phyloP scores from a whole-genome alignment of 1,140 invertebrate species.

The Ruditapes philippinarum region DNA sequence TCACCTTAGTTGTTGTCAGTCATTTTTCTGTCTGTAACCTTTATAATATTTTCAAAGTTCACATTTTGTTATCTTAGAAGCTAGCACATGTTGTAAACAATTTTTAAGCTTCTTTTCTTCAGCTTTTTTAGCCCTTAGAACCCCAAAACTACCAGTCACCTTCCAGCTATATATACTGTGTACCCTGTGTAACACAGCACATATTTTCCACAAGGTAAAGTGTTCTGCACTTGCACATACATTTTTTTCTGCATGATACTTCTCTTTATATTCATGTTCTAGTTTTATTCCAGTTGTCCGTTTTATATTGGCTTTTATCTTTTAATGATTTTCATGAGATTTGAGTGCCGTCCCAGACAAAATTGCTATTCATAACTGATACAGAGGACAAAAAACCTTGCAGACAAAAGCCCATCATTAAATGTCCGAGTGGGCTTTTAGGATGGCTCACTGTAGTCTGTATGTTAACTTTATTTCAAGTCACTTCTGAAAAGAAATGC shows the following conservation, averaged over 20 bases:
- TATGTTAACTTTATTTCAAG: too few relatives aligned
- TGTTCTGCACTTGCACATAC: neutral
- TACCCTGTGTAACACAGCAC: neutral
- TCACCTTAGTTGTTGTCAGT: neutral
- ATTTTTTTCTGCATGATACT: neutral
- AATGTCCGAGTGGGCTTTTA: too few relatives aligned
- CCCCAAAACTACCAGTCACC: neutral
- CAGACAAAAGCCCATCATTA: too few relatives aligned
- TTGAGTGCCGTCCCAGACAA: too few relatives aligned
- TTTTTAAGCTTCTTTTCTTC: slow-evolving; percentile 39
- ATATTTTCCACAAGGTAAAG: neutral
- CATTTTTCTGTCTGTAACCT: neutral
- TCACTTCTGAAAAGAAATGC: too few relatives aligned
- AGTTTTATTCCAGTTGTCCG: too few relatives aligned
- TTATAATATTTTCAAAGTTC: neutral
- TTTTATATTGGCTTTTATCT: too few relatives aligned
- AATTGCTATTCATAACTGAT: too few relatives aligned
- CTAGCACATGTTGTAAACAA: neutral
- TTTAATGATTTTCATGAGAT: too few relatives aligned
- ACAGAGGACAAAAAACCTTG: too few relatives aligned
- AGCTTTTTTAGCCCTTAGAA: slow-evolving; percentile 30
- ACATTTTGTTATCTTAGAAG: neutral
- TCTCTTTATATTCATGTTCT: too few relatives aligned
- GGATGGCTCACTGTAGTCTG: too few relatives aligned
- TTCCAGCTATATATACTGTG: slow-evolving; percentile 13